Evolutionary conservation across 1,140 invertebrate genomes (phyloP).

Genomic region (Drosophila azteca): DNA sequence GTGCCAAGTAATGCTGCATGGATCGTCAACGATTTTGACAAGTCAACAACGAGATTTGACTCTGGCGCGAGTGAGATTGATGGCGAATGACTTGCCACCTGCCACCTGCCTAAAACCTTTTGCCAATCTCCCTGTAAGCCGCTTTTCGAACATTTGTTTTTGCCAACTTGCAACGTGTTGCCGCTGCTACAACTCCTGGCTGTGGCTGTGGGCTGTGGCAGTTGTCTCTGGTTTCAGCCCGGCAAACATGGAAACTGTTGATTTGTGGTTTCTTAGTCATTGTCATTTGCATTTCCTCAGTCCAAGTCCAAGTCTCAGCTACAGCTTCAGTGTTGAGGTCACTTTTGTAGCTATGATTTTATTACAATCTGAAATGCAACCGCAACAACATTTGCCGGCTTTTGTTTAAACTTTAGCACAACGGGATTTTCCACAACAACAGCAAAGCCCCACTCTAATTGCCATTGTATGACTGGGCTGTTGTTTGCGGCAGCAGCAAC

Average conservation of each 20-base stretch:
- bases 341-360: slow-evolving; percentile 26
- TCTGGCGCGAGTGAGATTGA: slow-evolving; percentile 24
- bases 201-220: neutral
- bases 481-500: slow-evolving; percentile 32
- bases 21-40: slow-evolving; percentile 65
- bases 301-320: neutral
- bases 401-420: slow-evolving; percentile 60
- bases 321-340: slow-evolving; percentile 9
- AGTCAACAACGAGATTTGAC: slow-evolving; percentile 52
- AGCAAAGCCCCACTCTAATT: slow-evolving; percentile 42
- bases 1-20: slow-evolving; percentile 44
- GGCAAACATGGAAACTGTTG: slow-evolving; percentile 23
- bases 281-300: slow-evolving; percentile 37
- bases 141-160: slow-evolving; percentile 11
- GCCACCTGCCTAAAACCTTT: slow-evolving; percentile 30
- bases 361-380: slow-evolving; percentile 37
- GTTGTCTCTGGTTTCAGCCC: slow-evolving; percentile 4
- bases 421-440: slow-evolving; percentile 68
- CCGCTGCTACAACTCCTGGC: neutral
- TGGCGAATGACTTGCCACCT: slow-evolving; percentile 56
- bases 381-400: slow-evolving; percentile 37
- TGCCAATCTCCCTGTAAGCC: slow-evolving; percentile 26
- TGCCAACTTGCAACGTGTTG: slow-evolving; percentile 18
- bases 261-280: slow-evolving; percentile 27
- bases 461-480: slow-evolving; percentile 61